Base-by-base conservation (phyloP, 2,113 vertebrate genomes). In the Candoia aspera region DNA sequence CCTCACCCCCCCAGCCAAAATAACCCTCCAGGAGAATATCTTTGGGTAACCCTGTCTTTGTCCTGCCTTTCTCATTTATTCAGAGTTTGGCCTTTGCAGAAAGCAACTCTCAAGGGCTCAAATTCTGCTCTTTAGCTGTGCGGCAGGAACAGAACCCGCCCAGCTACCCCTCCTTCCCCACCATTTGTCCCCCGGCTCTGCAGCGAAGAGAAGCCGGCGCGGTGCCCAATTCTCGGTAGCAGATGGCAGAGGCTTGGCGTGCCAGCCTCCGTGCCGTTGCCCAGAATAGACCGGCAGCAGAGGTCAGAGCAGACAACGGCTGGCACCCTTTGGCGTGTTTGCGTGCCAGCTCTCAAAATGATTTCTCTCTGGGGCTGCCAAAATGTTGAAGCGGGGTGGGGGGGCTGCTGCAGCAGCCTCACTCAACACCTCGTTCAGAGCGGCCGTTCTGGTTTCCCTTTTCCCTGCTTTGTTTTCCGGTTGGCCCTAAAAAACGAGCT, bases 201-300 rank as follows among this genome's bases (percentile, higher is more conserved):
- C 33, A 62, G 37, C 4, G 92, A 91, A 92, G 42, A 42, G 42
- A 46, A 84, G 64, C 79, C 19, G 6, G 54, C 88, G 24, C 8
- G 2, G 8, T 1, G 73, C 17, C 62, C 23, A 93, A 42, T 92
- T 89, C 46, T 33, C 86, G 5, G 0, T 90, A 93, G 94, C 96
- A 95, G 96, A 96, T 95, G 94, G 96, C 93, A 92, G 91, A 6
- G 95, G 92, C 90, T 95, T 94, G 94, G 94, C 93, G 88, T 2
- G 23, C 46, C 6, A 84, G 1, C 19, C 84, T 90, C 11, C 4
- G 6, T 86, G 91, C 85, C 12, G 0, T 59, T 0, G 21, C 94
- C 2, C 15, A 58, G 94, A 94, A 92, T 92, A 93, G 94, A 46
- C n/a, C 79, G 55, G 84, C 8, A 0, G 68, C 62, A 29, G 85